Base-by-base conservation (phyloP, 2,113 vertebrate genomes). In the Triplophysa rosa region DNA sequence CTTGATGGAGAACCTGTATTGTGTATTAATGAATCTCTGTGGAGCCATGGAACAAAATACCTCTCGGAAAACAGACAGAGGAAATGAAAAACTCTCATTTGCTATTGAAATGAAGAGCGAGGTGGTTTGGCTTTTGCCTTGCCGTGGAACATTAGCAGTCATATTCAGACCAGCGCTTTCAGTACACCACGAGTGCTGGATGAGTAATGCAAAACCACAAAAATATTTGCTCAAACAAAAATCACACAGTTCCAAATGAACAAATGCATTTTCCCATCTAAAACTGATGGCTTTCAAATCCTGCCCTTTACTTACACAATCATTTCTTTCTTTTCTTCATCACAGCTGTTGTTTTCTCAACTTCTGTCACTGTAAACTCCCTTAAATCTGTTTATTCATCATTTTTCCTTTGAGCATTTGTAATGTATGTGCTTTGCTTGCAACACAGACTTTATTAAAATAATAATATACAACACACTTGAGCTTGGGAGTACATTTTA, bases 21-120 rank as follows among this genome's bases (percentile, higher is more conserved):
- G 56, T 82, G 56, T 49, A 24, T 69, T 85, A 82, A 85, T 82
- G 75, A 74, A 82, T 83, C 77, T 85, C 72, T 1, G 56, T 49
- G 79, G 74, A 69, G 33, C 33, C 52, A 52, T 59, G 58, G 24
- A 82, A 78, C 72, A 76, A 74, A 85, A 85, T 77, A 70, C 64
- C 73, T 76, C 47, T 65, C 29, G 33, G 11, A 77, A 62, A 62
- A 76, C 65, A 68, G 21, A 56, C 58, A 29, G 59, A 67, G 61
- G 74, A 77, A 58, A 63, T 14, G 64, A 45, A 80, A 72, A 47
- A 80, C 62, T 75, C 61, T 82, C 64, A 82, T 80, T 77, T 66
- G 65, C 73, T 65, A 78, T 52, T 82, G 65, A 77, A 80, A 77
- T 78, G 67, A 77, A 19, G n/a, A 77, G 76, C 19, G 45, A 19